Conservation (phyloP, 2,797 vertebrate genomes). For the Peromyscus melanophrys region DNA sequence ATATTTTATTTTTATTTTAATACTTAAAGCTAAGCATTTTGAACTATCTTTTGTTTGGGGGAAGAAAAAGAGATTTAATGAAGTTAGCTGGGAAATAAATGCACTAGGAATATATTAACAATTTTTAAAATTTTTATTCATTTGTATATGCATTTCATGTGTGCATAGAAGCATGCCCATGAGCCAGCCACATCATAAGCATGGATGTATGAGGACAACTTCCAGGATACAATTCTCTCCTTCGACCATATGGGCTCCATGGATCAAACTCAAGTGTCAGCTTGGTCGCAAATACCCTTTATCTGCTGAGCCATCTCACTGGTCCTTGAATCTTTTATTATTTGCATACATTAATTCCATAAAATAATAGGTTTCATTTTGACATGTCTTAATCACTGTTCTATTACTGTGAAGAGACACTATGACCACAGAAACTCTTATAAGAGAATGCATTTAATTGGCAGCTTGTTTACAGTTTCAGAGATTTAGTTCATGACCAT, state of each 20-base stretch:
- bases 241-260: not conserved
- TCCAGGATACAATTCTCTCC: not conserved
- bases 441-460: not conserved
- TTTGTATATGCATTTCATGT: not conserved
- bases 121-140: too few species aligned
- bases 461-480: not conserved
- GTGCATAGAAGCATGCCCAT: not conserved
- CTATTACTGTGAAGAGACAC: not conserved
- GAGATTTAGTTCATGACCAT: not conserved
- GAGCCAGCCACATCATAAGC: not conserved
- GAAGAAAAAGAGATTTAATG: constrained; percentile 26
- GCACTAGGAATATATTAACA: not conserved
- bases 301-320: not conserved
- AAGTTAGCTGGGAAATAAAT: not conserved
- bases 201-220: not conserved
- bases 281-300: not conserved
- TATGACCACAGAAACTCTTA: not conserved
- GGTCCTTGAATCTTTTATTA: not conserved
- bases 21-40: constrained; percentile 23
- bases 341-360: not conserved
- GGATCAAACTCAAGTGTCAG: not conserved
- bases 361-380: not conserved
- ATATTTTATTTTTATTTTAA: constrained; percentile 1
- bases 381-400: too few species aligned
- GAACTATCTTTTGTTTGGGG: not conserved